phyloP scores from a whole-genome alignment of 2,888 invertebrate genomes.

The Entomobrya proxima region DNA sequence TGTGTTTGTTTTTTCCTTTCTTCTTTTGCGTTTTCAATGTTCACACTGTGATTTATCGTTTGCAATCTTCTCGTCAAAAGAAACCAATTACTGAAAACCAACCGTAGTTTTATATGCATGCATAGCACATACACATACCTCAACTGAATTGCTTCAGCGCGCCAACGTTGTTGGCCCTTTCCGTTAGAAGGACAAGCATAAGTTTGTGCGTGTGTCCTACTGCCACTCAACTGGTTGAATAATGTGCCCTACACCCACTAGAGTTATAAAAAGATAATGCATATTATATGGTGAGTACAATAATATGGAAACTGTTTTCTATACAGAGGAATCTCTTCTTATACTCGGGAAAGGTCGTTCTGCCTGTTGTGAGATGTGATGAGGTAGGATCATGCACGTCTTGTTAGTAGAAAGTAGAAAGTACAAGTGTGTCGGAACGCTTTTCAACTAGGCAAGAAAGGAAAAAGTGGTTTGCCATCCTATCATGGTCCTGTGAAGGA shows the following conservation, averaged over 20 bases:
- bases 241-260: slow-evolving; percentile 41
- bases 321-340: too few relatives aligned
- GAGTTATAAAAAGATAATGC: neutral
- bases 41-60: slow-evolving; percentile 73
- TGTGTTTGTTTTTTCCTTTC: slow-evolving; percentile 22
- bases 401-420: neutral
- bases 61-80: slow-evolving; percentile 75
- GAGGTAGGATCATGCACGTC: slow-evolving; percentile 2
- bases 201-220: slow-evolving; percentile 59
- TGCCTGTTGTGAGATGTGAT: neutral
- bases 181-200: slow-evolving; percentile 30
- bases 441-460: neutral
- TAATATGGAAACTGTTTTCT: too few relatives aligned
- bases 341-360: neutral
- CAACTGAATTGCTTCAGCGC: slow-evolving; percentile 1
- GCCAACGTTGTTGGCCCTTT: slow-evolving; percentile 6
- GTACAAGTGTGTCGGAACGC: neutral
- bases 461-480: slow-evolving; percentile 4
- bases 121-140: slow-evolving; percentile 40
- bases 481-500: neutral
- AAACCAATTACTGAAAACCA: slow-evolving; percentile 72
- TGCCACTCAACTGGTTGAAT: slow-evolving; percentile 60
- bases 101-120: slow-evolving; percentile 42
- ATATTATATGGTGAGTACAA: neutral
- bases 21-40: slow-evolving; percentile 72